phyloP scores from a whole-genome alignment of 2,797 vertebrate genomes.

The Catamblyrhynchus diadema region DNA sequence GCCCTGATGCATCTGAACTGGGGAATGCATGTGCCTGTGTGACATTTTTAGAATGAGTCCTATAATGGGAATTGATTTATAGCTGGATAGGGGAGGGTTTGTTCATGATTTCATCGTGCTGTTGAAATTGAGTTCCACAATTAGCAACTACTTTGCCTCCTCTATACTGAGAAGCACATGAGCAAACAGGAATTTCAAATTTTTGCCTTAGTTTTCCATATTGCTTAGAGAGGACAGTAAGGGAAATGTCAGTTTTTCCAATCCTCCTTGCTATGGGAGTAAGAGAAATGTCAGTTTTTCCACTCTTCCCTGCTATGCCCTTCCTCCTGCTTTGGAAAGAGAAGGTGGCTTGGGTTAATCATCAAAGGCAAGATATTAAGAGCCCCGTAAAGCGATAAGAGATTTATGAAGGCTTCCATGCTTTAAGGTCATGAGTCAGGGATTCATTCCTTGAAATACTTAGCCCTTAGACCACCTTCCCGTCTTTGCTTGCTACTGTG shows the following conservation, averaged over 20 bases:
- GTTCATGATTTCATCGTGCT: not conserved
- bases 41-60: not conserved
- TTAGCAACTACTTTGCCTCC: not conserved
- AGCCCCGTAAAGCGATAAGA: not conserved
- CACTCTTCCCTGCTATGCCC: not conserved
- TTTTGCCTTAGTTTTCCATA: not conserved
- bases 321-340: not conserved
- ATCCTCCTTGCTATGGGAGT: not conserved
- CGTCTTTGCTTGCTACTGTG: not conserved
- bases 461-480: not conserved
- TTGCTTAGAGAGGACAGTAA: not conserved
- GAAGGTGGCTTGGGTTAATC: not conserved
- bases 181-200: not conserved
- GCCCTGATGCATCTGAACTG: not conserved
- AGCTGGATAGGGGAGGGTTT: not conserved
- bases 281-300: not conserved
- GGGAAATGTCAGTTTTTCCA: not conserved
- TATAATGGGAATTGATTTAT: constrained; percentile 4
- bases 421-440: constrained; percentile 27
- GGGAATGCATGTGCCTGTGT: not conserved
- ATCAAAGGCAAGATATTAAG: constrained; percentile 16
- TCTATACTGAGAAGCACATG: not conserved
- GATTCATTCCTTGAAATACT: not conserved
- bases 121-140: not conserved
- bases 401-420: not conserved